These are phyloP conservation scores for Crypturellus undulatus DNA, from an alignment of 2,113 vertebrate genomes.

Conservation along the genomic window DNA sequence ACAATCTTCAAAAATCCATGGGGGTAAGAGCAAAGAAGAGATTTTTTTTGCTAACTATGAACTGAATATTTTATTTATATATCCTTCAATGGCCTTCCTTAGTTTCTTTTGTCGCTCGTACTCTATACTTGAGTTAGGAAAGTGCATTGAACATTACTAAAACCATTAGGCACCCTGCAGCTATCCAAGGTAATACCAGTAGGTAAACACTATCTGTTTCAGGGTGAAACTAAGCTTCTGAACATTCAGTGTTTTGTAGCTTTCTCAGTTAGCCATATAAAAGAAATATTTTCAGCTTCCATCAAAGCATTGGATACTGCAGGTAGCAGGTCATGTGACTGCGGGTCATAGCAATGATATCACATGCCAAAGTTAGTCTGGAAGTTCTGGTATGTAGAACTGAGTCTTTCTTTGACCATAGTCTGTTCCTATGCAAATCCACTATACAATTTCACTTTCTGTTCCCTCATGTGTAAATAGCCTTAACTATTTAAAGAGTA, in stretches of 20 bases:
- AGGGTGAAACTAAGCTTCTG: not conserved
- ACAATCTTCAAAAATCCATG: not conserved
- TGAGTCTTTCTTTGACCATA: not conserved
- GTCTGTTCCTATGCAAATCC: not conserved
- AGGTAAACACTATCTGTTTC: not conserved
- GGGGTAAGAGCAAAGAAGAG: not conserved
- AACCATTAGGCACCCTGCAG: not conserved
- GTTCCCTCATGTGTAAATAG: not conserved
- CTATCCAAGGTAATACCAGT: not conserved
- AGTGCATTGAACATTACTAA: not conserved
- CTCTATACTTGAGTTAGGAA: not conserved
- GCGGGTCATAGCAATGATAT: accelerated
- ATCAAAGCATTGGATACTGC: no score
- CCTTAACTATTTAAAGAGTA: not conserved
- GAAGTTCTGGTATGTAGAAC: not conserved
- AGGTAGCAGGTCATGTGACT: no score
- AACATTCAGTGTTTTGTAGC: not conserved
- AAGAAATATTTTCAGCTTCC: not conserved
- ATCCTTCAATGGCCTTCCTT: not conserved
- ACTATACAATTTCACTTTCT: accelerated
- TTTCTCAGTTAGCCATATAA: not conserved
- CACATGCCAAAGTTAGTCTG: accelerated
- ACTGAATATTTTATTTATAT: not conserved
- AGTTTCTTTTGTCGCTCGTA: not conserved
- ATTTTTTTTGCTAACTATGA: not conserved